Percentiles rank a stretch among this genome's conserved stretches.
Conservation (phyloP, 1,140 invertebrate genomes). For the Dolichoris vasculosae region DNA sequence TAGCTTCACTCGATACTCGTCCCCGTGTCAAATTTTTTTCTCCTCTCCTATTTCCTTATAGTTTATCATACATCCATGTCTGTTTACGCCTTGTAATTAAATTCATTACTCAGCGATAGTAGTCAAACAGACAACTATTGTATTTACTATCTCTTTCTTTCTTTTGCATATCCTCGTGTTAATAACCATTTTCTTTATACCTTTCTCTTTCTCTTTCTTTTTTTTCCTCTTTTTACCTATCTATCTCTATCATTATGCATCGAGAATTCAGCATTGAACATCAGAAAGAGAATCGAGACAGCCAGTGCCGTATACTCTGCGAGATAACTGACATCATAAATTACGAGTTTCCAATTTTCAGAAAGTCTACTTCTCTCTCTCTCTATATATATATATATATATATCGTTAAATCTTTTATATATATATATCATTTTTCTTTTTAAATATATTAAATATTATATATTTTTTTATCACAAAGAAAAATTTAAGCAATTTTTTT, state of each 20-base stretch:
- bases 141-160: not conserved
- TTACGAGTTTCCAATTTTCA: constrained; percentile 67
- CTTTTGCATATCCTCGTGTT: not conserved
- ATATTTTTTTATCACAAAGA: too few species aligned
- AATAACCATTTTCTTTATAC: not conserved
- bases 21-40: not conserved
- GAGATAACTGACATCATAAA: constrained; percentile 58
- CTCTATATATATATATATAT: too few species aligned
- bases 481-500: too few species aligned
- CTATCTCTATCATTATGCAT: not conserved
- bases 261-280: constrained; percentile 60
- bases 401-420: too few species aligned
- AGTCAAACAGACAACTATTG: not conserved
- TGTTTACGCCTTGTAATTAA: constrained; percentile 39
- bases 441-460: too few species aligned
- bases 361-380: constrained; percentile 45
- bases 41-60: not conserved
- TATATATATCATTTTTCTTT: too few species aligned
- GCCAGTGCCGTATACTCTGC: constrained; percentile 41
- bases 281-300: too few species aligned
- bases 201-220: not conserved
- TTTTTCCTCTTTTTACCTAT: not conserved
- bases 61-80: not conserved
- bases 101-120: not conserved
- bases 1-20: not conserved